These are phyloP conservation scores for Pluvianellus socialis DNA, from an alignment of 2,113 vertebrate species.

Conservation along the genomic window DNA sequence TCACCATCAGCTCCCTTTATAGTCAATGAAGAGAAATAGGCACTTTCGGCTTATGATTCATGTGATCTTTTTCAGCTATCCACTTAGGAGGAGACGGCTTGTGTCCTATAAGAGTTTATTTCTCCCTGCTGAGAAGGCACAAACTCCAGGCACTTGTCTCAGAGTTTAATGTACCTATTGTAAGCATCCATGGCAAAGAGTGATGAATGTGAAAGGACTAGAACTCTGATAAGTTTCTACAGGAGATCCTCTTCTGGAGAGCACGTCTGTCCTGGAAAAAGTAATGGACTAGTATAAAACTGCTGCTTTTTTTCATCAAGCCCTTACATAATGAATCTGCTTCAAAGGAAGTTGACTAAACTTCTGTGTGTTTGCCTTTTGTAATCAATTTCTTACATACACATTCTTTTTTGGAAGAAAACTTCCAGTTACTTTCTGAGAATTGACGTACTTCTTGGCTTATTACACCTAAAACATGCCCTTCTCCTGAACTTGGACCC, in stretches of 20 bases:
- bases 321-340: not conserved
- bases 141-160: not conserved
- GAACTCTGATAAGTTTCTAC: not conserved
- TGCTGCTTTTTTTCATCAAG: not conserved
- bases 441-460: not conserved
- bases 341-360: not conserved
- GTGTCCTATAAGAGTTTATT: not conserved
- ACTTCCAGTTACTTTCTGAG: not conserved
- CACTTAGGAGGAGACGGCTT: not conserved
- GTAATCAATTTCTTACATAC: not conserved
- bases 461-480: not conserved
- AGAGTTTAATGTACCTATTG: not conserved
- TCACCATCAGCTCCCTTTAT: not conserved
- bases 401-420: not conserved
- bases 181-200: not conserved
- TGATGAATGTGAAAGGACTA: not conserved
- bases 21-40: not conserved
- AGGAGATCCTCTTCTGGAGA: not conserved
- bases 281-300: not conserved
- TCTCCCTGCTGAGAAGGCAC: not conserved
- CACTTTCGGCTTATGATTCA: not conserved
- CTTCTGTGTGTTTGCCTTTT: not conserved
- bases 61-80: not conserved
- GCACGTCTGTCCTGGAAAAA: not conserved
- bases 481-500: not conserved